Evolutionary conservation across 2,888 invertebrate genomes (phyloP).

Genomic region (Erebia epiphron): DNA sequence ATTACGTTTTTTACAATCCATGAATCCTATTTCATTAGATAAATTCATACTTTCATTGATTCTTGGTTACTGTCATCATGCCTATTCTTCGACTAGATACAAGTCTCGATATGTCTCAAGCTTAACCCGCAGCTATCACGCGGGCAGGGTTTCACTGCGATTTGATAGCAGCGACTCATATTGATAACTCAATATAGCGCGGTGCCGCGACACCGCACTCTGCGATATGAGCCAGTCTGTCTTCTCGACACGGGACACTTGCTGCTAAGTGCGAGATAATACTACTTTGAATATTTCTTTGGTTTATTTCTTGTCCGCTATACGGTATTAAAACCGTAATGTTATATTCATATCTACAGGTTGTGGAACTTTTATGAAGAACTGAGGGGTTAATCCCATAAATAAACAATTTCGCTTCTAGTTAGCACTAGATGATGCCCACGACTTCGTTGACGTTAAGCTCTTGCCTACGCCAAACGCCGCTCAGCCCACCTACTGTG

Average conservation of each 20-base stretch:
- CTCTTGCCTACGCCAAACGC: too few species aligned
- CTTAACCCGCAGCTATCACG: constrained; percentile 54
- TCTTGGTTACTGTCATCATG: too few species aligned
- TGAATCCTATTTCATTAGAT: too few species aligned
- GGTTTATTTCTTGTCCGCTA: not conserved
- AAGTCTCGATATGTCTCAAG: constrained; percentile 43
- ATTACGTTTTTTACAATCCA: too few species aligned
- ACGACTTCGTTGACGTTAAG: too few species aligned
- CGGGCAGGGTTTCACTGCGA: constrained; percentile 62
- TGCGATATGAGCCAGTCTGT: constrained; percentile 12
- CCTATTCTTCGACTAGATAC: not conserved
- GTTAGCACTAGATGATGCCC: too few species aligned
- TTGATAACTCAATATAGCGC: constrained; percentile 63
- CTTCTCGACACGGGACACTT: constrained; percentile 13
- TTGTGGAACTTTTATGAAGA: too few species aligned
- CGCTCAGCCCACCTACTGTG: too few species aligned
- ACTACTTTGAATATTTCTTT: not conserved
- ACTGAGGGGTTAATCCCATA: too few species aligned
- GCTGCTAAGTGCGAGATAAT: not conserved
- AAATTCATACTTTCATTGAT: too few species aligned
- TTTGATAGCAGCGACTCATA: constrained; percentile 59
- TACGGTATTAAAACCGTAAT: not conserved
- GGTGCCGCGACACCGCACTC: constrained; percentile 8
- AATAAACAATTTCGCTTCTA: too few species aligned
- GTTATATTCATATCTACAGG: not conserved